phyloP scores from a whole-genome alignment of 2,113 vertebrate species.

The Chlamydotis undulata region DNA sequence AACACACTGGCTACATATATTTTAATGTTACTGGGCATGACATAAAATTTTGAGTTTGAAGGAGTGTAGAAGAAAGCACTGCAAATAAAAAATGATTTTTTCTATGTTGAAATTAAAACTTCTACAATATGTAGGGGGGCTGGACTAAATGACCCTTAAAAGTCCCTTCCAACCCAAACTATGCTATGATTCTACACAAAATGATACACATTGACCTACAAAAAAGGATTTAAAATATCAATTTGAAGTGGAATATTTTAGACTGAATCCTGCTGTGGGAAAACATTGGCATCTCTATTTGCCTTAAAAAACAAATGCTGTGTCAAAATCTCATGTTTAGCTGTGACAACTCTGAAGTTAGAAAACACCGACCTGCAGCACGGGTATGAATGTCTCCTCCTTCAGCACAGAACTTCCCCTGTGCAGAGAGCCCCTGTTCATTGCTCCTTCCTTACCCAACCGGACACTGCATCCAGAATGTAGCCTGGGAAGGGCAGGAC shows the following conservation, averaged over 20 bases:
- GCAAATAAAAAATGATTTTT: neutral
- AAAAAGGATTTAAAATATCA: neutral
- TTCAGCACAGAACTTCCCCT: neutral
- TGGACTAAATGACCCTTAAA: no score
- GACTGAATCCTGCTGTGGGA: neutral
- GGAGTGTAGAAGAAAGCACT: neutral
- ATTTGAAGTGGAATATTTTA: neutral
- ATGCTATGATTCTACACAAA: neutral
- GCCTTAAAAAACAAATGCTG: neutral
- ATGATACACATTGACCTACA: no score
- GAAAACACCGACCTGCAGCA: neutral
- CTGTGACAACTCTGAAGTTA: neutral
- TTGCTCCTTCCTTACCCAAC: neutral
- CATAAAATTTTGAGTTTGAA: neutral
- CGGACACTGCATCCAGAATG: rapidly evolving
- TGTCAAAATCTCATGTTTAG: neutral
- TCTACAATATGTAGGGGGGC: neutral
- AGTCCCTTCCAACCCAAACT: no score
- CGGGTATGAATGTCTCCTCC: neutral
- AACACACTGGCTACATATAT: neutral
- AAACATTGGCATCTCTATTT: rapidly evolving
- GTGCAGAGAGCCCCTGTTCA: neutral
- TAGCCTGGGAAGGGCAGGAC: neutral
- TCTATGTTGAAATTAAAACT: neutral
- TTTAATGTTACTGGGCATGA: neutral